These are phyloP conservation scores for Brachyhypopomus occidentalis DNA, from an alignment of 2,113 vertebrate genomes.

Conservation along the genomic window DNA sequence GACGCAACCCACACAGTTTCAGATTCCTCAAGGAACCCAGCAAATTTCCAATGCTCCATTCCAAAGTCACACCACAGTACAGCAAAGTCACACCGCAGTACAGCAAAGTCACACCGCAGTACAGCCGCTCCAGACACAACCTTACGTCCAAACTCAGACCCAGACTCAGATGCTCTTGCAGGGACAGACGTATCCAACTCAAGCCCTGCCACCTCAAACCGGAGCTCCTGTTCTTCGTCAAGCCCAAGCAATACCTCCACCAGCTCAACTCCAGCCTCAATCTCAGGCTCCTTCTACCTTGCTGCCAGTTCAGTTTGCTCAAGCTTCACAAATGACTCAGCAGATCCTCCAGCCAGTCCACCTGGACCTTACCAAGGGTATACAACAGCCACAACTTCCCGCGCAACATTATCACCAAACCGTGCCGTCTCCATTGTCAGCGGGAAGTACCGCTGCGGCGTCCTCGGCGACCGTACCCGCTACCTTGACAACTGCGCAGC, in stretches of 20 bases:
- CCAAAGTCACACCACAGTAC: slow-evolving; percentile 57
- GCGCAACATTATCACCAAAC: slow-evolving; percentile 66
- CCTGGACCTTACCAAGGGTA: slow-evolving; percentile 60
- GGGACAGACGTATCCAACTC: slow-evolving; percentile 53
- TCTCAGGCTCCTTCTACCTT: slow-evolving; percentile 52
- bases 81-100: no score
- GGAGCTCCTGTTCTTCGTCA: slow-evolving; percentile 51
- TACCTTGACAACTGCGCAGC: slow-evolving; percentile 50
- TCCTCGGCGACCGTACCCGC: slow-evolving; percentile 49
- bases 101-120: slow-evolving; percentile 49
- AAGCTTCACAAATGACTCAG: slow-evolving; percentile 58
- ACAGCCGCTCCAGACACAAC: slow-evolving; percentile 62
- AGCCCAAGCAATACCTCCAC: slow-evolving; percentile 58
- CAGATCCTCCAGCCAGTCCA: slow-evolving; percentile 62
- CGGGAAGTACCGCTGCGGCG: slow-evolving; percentile 47
- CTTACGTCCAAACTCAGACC: slow-evolving; percentile 46
- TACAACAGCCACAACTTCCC: slow-evolving; percentile 57
- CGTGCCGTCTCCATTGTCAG: slow-evolving; percentile 58
- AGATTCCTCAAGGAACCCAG: slow-evolving; percentile 59
- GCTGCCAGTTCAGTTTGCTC: slow-evolving; percentile 59
- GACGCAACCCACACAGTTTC: slow-evolving; percentile 50
- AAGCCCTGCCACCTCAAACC: slow-evolving; percentile 53
- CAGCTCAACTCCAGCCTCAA: slow-evolving; percentile 58
- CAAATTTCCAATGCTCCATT: slow-evolving; percentile 50
- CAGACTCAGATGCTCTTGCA: slow-evolving; percentile 53